Evolutionary conservation across 2,797 vertebrate species (phyloP), one percentile per base, ranked within the genome.

Genomic region (Hypotaenidia philippensis): DNA sequence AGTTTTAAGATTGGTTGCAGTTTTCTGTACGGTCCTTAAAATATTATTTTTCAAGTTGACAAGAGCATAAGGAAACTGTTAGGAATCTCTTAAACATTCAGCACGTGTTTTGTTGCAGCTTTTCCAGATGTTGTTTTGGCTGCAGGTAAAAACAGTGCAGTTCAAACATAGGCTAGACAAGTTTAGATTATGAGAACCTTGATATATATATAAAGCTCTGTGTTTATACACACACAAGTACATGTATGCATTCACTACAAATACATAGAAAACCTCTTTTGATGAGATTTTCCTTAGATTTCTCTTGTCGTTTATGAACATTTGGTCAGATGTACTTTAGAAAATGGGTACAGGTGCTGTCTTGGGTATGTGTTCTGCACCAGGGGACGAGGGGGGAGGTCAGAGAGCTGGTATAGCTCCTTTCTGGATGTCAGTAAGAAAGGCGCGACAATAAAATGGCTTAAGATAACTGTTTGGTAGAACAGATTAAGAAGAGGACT

Each of bases 371-470:
- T 77, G 16, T 70, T 82, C 23, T 65, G 15, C 22, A 13, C 38
- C 0, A 0, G 13, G 8, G 6, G 1, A 1, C 23, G 5, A 2
- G 3, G 2, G 10, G 12, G 45, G 21, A 57, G 34, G 3, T 50
- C 1, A 38, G 9, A 60, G 5, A 36, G 16, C 21, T 0, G 0
- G 2, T 57, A 53, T 21, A 5, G 3, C 2, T 75, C 80, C 18
- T 74, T 83, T 49, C 25, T 70, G 15, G 38, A 13, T 63, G 8
- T 83, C 18, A 13, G 0, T 36, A 27, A 49, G 27, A 63, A 70
- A 59, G 21, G 1, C 15, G 52, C 0, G 5, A 16, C 19, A 40
- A 32, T 31, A 68, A 26, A 45, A 40, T 44, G n/a, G 10, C 20
- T 76, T 84, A 36, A 9, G 25, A 5, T 32, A 66, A 32, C 9